Conservation (phyloP, 1,140 invertebrate species). For the honey bee (Apis mellifera) region Amel_HAv3.1 CM009939.2:3835501-3836000, state of each 20-base stretch:
- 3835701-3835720: neutral
- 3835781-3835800: conserved; percentile 8
- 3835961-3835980: neutral
- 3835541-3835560: no score
- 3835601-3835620: no score
- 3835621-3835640: no score
- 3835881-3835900: neutral
- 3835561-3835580: no score
- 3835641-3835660: neutral
- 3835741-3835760: neutral
- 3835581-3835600: no score
- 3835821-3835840: neutral
- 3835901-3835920: conserved; percentile 7
- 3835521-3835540: no score
- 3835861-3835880: neutral
- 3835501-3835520: no score
- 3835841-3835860: conserved; percentile 2
- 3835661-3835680: neutral
- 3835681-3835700: neutral
- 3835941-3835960: conserved; percentile 23
- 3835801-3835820: neutral
- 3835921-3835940: conserved; percentile 12
- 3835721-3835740: neutral
- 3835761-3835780: conserved; percentile 5
- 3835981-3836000: conserved; percentile 33